These are phyloP conservation scores for Meandrusa payeni DNA, from an alignment of 2,888 invertebrate species.

Conservation along the genomic window DNA sequence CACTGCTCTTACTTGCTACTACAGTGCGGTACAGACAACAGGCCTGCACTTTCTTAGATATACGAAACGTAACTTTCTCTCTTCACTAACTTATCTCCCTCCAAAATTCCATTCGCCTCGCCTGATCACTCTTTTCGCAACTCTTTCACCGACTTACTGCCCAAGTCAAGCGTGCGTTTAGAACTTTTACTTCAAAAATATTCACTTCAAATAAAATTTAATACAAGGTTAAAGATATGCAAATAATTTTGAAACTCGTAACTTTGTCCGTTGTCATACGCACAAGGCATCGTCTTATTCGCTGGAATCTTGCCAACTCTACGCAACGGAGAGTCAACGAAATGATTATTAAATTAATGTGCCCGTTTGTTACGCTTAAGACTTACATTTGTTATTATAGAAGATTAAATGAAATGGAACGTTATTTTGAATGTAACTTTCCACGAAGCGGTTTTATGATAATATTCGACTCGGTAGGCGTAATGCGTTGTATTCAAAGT, in stretches of 20 bases:
- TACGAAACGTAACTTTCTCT: too few relatives aligned
- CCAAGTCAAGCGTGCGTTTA: too few relatives aligned
- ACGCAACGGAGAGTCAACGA: neutral
- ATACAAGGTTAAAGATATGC: neutral
- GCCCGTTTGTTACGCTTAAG: conserved; percentile 1
- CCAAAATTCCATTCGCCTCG: too few relatives aligned
- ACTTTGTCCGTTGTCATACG: conserved; percentile 7
- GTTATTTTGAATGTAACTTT: conserved; percentile 7
- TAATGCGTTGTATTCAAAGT: neutral
- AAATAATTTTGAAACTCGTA: conserved; percentile 1
- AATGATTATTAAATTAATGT: conserved; percentile 16
- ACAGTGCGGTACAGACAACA: too few relatives aligned
- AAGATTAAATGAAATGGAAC: conserved; percentile 15
- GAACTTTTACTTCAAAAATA: too few relatives aligned
- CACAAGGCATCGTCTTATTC: conserved; percentile 6
- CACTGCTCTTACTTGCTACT: too few relatives aligned
- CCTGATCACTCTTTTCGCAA: too few relatives aligned
- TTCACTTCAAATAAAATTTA: too few relatives aligned
- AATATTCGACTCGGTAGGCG: neutral
- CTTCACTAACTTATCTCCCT: too few relatives aligned
- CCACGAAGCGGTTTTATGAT: conserved; percentile 2
- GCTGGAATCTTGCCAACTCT: conserved; percentile 7
- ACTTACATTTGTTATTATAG: conserved; percentile 9
- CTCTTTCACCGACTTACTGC: too few relatives aligned
- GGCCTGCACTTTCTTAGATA: too few relatives aligned